Evolutionary conservation across 2,797 vertebrate genomes (phyloP).

Genomic region (Pseudochaenichthys georgianus): DNA sequence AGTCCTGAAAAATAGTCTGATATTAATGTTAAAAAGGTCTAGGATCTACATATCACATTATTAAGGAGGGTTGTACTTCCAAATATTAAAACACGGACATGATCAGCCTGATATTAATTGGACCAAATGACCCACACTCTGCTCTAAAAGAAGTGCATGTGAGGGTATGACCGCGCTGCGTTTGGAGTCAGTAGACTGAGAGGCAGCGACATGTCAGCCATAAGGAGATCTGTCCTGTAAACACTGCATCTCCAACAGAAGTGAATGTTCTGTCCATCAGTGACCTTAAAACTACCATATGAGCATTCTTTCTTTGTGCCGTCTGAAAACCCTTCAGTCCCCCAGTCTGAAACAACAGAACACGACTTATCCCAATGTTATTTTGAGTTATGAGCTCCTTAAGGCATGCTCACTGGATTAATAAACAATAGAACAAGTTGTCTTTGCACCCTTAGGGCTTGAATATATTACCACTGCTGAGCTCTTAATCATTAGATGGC

Average conservation of each 20-base stretch:
- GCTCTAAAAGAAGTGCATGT: too few relatives aligned
- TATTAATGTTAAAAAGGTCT: not conserved
- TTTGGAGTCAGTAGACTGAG: slow-evolving; percentile 4
- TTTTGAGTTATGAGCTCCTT: not conserved
- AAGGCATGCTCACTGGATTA: slow-evolving; percentile 9
- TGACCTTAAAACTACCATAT: not conserved
- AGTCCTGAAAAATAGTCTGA: not conserved
- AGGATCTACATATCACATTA: not conserved
- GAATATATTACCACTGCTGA: slow-evolving; percentile 10
- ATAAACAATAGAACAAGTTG: slow-evolving; percentile 2
- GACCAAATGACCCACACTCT: not conserved
- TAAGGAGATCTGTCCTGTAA: not conserved
- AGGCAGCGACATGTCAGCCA: not conserved
- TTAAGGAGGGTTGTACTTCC: not conserved
- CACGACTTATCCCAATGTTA: not conserved
- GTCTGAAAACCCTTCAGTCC: not conserved
- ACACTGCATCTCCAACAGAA: not conserved
- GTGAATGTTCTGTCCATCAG: not conserved
- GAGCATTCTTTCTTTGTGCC: not conserved
- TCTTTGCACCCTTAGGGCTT: slow-evolving; percentile 16
- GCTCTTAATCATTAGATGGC: slow-evolving; percentile 15
- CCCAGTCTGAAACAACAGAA: not conserved
- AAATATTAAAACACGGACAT: not conserved
- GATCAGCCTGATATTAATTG: slow-evolving; percentile 6
- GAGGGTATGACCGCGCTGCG: not conserved